Conservation (phyloP, 2,113 vertebrate genomes). For the Ceratotherium simum region DNA sequence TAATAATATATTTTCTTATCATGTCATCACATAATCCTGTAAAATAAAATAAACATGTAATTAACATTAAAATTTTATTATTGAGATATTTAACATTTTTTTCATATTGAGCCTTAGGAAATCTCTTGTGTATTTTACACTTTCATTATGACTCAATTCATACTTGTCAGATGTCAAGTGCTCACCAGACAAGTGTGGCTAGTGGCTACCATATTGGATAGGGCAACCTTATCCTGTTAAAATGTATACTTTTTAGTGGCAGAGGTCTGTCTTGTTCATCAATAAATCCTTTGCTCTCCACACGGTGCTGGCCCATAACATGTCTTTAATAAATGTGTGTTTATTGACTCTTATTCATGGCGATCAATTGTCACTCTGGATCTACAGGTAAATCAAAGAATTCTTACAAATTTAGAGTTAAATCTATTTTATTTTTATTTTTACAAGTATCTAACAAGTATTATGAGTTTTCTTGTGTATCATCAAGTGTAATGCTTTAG, state of each 20-base stretch:
- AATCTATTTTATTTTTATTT: slow-evolving; percentile 34
- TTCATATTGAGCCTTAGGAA: not conserved
- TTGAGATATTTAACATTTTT: not conserved
- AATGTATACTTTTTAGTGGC: not conserved
- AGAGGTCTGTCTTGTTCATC: not conserved
- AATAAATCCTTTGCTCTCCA: not conserved
- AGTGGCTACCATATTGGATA: not conserved
- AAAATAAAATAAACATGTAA: not conserved
- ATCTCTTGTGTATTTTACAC: not conserved
- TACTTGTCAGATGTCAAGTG: not conserved
- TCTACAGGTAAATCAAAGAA: not conserved
- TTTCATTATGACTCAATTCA: not conserved
- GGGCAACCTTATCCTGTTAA: not conserved
- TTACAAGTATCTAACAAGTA: not conserved
- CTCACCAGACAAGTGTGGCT: not conserved
- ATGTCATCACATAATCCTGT: not conserved
- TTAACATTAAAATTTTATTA: not conserved
- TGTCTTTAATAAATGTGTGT: not conserved
- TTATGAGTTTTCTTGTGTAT: not conserved
- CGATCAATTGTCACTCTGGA: not conserved
- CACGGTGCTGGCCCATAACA: not conserved
- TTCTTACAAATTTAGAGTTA: not conserved
- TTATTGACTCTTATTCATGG: not conserved
- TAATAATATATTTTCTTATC: not conserved
- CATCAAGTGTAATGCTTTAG: not conserved